phyloP scores from a whole-genome alignment of 2,797 vertebrate species.

The Spheniscus humboldti region DNA sequence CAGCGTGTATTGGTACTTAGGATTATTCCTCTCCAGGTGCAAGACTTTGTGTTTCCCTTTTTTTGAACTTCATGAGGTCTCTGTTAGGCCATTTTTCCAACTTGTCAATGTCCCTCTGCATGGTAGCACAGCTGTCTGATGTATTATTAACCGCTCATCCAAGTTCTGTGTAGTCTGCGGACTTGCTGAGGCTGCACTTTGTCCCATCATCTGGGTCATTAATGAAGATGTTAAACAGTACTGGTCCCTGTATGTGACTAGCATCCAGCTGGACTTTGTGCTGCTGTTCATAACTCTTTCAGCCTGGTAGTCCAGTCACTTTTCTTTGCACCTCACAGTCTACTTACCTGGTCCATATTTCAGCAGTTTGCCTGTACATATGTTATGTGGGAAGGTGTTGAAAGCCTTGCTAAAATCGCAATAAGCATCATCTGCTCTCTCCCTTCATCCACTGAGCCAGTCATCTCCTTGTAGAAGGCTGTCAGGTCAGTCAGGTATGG shows the following conservation, averaged over 20 bases:
- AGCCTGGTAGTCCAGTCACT: neutral
- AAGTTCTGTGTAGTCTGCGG: neutral
- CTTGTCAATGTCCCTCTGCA: neutral
- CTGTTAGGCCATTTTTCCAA: neutral
- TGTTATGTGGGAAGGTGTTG: neutral
- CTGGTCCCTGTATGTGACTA: neutral
- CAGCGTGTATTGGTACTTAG: neutral
- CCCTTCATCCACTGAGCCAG: neutral
- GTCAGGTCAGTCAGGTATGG: neutral
- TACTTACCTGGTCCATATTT: neutral
- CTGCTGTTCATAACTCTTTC: neutral
- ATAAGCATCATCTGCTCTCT: neutral
- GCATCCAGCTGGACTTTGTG: accelerated
- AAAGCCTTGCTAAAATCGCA: neutral
- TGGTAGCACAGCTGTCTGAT: neutral
- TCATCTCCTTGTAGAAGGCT: neutral
- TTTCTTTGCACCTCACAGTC: neutral
- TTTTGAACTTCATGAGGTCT: neutral
- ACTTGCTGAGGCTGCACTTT: neutral
- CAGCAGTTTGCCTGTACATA: neutral
- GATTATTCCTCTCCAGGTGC: neutral
- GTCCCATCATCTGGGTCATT: neutral
- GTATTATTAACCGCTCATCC: neutral
- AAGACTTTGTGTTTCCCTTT: neutral
- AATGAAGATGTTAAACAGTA: neutral